Evolutionary conservation across 2,888 invertebrate genomes (phyloP).

Genomic region (Trichopoda pennipes): DNA sequence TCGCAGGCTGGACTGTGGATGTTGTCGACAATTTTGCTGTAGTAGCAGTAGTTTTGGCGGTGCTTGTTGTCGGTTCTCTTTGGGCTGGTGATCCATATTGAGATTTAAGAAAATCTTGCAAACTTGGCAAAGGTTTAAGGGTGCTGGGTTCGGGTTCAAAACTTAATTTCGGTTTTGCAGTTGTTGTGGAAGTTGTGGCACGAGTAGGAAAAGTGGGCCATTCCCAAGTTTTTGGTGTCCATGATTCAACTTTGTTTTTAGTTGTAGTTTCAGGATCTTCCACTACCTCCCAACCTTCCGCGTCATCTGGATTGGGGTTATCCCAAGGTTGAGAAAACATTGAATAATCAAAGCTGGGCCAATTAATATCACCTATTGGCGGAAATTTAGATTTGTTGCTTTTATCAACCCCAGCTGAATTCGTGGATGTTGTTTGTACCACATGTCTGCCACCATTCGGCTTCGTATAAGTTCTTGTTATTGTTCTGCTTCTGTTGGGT

Average conservation of each 20-base stretch:
- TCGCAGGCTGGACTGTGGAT: slow-evolving; percentile 21
- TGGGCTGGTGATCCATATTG: slow-evolving; percentile 52
- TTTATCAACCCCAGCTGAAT: not conserved
- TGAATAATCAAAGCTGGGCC: slow-evolving; percentile 31
- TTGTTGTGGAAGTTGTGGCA: slow-evolving; percentile 18
- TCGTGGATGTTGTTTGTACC: slow-evolving; percentile 10
- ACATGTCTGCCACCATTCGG: slow-evolving; percentile 32
- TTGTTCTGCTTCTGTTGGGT: slow-evolving; percentile 12
- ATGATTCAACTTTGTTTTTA: slow-evolving; percentile 11
- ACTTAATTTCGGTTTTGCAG: slow-evolving; percentile 20
- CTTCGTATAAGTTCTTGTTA: slow-evolving; percentile 17
- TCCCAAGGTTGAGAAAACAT: slow-evolving; percentile 22
- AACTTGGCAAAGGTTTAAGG: slow-evolving; percentile 53
- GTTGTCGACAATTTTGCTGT: not conserved
- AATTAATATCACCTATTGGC: not conserved
- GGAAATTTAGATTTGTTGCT: slow-evolving; percentile 9
- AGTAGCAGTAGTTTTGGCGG: not conserved
- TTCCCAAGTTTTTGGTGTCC: slow-evolving; percentile 54
- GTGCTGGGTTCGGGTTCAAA: slow-evolving; percentile 10
- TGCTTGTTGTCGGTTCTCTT: slow-evolving; percentile 9
- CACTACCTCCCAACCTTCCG: slow-evolving; percentile 41
- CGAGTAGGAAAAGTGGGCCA: slow-evolving; percentile 30
- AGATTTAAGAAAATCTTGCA: slow-evolving; percentile 65
- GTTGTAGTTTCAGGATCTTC: slow-evolving; percentile 36
- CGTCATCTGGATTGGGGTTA: not conserved